phyloP scores from a whole-genome alignment of 2,888 invertebrate species.

The Geotrupes spiniger region DNA sequence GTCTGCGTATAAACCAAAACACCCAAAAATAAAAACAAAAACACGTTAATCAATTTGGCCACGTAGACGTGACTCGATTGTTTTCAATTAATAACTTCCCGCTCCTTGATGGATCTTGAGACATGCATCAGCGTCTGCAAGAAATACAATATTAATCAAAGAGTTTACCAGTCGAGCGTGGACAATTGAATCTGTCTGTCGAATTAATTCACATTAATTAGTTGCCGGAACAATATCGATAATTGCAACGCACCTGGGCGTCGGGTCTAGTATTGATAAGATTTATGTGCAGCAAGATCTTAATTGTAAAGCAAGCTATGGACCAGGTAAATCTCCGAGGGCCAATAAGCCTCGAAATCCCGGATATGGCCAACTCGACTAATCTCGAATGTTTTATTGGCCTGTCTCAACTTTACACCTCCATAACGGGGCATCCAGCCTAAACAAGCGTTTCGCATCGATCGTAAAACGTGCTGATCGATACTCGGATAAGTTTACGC shows the following conservation, averaged over 20 bases:
- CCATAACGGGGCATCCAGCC: conserved; percentile 21
- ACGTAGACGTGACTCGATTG: too few relatives aligned
- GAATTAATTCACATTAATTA: conserved; percentile 3
- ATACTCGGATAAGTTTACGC: too few relatives aligned
- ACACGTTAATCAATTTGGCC: too few relatives aligned
- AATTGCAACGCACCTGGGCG: conserved; percentile 3
- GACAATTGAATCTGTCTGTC: conserved; percentile 5
- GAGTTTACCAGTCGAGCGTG: background rate
- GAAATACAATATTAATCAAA: background rate
- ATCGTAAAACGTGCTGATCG: too few relatives aligned
- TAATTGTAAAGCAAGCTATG: conserved; percentile 28
- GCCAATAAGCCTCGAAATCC: conserved; percentile 24
- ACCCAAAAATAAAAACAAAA: too few relatives aligned
- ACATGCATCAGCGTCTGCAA: too few relatives aligned
- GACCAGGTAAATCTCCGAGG: conserved; percentile 26
- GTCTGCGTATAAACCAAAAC: too few relatives aligned
- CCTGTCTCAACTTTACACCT: conserved; percentile 26
- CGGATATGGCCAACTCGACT: conserved; percentile 26
- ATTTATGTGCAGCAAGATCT: conserved; percentile 27
- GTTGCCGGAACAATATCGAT: conserved; percentile 2
- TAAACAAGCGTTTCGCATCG: conserved; percentile 19
- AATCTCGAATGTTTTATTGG: conserved; percentile 28
- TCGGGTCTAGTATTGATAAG: conserved; percentile 13
- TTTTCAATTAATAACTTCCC: too few relatives aligned
- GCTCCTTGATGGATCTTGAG: too few relatives aligned